Evolutionary conservation across 2,113 vertebrate genomes (phyloP).

Genomic region (Camelus dromedarius): DNA sequence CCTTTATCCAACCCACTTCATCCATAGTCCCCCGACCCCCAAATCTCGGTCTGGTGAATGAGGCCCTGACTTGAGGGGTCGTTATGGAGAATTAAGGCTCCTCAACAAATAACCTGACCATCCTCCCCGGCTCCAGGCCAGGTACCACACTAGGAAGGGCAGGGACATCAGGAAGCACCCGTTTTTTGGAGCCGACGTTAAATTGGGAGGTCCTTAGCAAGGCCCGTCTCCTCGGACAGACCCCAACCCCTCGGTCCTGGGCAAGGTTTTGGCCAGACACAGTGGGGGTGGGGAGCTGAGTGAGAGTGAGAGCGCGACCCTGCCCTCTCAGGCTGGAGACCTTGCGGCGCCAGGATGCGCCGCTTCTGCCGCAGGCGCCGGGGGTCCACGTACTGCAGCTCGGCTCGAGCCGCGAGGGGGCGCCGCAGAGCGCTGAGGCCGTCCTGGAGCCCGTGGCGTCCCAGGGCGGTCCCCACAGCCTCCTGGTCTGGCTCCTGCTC

Average conservation of each 20-base stretch:
- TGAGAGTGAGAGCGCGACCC: not conserved
- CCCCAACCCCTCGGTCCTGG: not conserved
- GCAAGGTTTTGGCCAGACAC: not conserved
- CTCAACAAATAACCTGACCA: not conserved
- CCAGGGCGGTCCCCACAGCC: not conserved
- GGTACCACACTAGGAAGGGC: not conserved
- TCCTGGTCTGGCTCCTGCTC: slow-evolving; percentile 26
- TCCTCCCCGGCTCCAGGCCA: not conserved
- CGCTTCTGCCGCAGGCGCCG: fast-evolving
- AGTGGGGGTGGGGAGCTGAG: not conserved
- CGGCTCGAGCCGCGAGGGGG: not conserved
- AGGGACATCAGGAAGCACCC: not conserved
- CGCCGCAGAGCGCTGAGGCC: not conserved
- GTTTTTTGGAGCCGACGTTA: not conserved
- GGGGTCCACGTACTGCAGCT: not conserved
- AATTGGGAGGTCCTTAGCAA: not conserved
- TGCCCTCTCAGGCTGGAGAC: not conserved
- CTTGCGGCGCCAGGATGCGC: fast-evolving
- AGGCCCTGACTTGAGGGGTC: not conserved
- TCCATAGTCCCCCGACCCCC: too few relatives aligned
- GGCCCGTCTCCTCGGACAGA: not conserved
- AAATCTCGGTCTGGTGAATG: not conserved
- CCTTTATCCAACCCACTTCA: not conserved
- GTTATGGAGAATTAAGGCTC: not conserved
- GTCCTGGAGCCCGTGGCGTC: not conserved